Evolutionary conservation across 35 echinoderm and acorn worm species (phyloP).

Genomic region (Stichopus chloronotus): DNA sequence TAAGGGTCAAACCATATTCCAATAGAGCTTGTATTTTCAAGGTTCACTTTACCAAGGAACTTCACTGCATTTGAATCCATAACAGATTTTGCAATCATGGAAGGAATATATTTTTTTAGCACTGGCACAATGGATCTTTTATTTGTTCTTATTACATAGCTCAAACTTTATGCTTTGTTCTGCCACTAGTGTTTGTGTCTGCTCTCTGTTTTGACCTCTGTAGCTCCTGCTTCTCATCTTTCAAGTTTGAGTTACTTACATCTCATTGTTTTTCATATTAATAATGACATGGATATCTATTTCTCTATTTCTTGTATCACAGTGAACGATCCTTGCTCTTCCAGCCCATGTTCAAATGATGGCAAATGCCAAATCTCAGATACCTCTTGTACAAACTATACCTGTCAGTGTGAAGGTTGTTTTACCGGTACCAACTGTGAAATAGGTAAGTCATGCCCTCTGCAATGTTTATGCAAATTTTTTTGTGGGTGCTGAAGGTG

Average conservation of each 20-base stretch:
- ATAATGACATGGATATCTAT: not conserved
- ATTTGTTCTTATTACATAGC: not conserved
- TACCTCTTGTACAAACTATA: constrained; percentile 36
- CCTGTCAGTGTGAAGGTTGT: constrained; percentile 54
- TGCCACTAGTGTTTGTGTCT: too few relatives aligned
- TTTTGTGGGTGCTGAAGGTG: not conserved
- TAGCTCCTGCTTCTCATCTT: not conserved
- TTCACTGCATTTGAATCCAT: too few relatives aligned
- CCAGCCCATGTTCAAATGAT: constrained; percentile 38
- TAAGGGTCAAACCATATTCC: too few relatives aligned
- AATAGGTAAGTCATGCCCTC: constrained; percentile 38
- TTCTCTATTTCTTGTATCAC: constrained; percentile 11
- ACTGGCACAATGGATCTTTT: too few relatives aligned
- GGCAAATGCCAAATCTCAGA: constrained; percentile 22
- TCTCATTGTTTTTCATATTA: too few relatives aligned
- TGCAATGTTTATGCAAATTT: not conserved
- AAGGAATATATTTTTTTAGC: too few relatives aligned
- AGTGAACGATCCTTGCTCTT: constrained; percentile 53
- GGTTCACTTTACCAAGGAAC: too few relatives aligned
- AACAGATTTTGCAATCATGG: too few relatives aligned
- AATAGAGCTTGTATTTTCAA: too few relatives aligned
- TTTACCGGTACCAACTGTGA: constrained; percentile 54
- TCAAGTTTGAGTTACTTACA: too few relatives aligned
- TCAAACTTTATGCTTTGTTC: too few relatives aligned
- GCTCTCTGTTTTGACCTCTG: not conserved